Base-by-base conservation (phyloP, 2,797 vertebrate genomes). In the Crax fasciolata region DNA sequence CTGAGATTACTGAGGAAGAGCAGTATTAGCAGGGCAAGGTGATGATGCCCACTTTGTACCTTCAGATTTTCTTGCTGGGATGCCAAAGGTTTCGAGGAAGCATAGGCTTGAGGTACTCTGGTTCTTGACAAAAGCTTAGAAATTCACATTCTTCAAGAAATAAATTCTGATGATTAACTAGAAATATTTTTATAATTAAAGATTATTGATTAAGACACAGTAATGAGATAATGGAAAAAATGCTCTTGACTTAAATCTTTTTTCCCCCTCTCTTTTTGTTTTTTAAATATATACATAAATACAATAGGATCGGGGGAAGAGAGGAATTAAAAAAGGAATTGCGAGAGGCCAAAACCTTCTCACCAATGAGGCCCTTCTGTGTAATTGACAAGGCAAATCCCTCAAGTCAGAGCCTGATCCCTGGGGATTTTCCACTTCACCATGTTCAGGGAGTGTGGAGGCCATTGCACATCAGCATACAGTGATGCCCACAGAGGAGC, bases 1-100 rank as follows among this genome's bases (percentile, higher is more conserved):
- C 54, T 90, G n/a, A 83, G 83, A 94, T 97, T 96, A 87, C 84
- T 94, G 43, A 89, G 66, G 57, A 93, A 92, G 55, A 82, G 28
- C 7, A 27, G 4, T 62, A 76, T 78, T 90, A 88, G 28, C 24
- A 82, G 48, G 9, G 12, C 21, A 94, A 94, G 67, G 74, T 91
- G 71, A 59, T 55, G 54, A 68, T 63, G 39, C 30, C 85, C 32
- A 11, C 9, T 49, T 61, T 88, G 24, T 46, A 82, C 5, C 38
- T 79, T 41, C 48, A 73, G 12, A 14, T 87, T 90, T 76, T 73
- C 11, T 44, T 86, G 54, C 23, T 54, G 44, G 10, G 30, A 63
- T 58, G 30, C 54, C 43, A 70, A 84, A 71, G 4, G 2, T 49
- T 81, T 93, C 65, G 62, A 66, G 48, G 17, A 10, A 75, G 35